A percentile compares a stretch with the other conserved stretches of the same genome.
Conservation (phyloP, 2,888 invertebrate species). For the Mylabris sibirica region DNA sequence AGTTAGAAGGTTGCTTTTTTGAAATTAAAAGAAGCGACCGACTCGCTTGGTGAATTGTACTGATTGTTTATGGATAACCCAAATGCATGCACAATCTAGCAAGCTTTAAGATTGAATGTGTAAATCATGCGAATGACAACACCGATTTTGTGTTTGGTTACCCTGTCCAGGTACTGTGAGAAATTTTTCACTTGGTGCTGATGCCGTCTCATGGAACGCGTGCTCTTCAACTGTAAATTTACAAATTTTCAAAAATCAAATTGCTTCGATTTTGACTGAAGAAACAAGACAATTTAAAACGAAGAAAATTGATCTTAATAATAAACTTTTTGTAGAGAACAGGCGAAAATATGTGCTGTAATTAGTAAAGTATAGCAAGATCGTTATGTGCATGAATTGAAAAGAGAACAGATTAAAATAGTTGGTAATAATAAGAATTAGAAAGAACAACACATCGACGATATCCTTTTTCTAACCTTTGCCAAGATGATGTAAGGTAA, state of each 20-base stretch:
- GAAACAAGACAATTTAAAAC: conserved; percentile 8
- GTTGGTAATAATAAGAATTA: not conserved
- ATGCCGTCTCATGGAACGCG: conserved; percentile 47
- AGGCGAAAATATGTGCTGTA: conserved; percentile 1
- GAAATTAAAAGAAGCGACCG: too few relatives aligned
- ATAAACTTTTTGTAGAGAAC: not conserved
- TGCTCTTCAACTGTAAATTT: conserved; percentile 59
- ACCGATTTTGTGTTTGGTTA: conserved; percentile 40
- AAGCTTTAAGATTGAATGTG: not conserved
- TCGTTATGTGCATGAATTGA: conserved; percentile 22
- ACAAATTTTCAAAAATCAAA: conserved; percentile 20
- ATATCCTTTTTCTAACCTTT: conserved; percentile 61
- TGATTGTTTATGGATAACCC: not conserved
- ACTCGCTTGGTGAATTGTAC: too few relatives aligned
- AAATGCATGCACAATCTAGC: not conserved
- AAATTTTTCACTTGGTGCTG: conserved; percentile 59
- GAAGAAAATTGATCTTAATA: conserved; percentile 5
- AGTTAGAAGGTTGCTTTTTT: too few relatives aligned
- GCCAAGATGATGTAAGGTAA: conserved; percentile 63
- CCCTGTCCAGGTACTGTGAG: conserved; percentile 62
- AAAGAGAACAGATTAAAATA: conserved; percentile 13
- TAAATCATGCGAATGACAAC: not conserved
- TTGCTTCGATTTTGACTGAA: not conserved
- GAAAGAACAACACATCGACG: conserved; percentile 28
- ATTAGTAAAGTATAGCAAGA: conserved; percentile 17